Evolutionary conservation across 2,113 vertebrate species (phyloP).

Genomic region (Cyphomyrus discorhynchus): DNA sequence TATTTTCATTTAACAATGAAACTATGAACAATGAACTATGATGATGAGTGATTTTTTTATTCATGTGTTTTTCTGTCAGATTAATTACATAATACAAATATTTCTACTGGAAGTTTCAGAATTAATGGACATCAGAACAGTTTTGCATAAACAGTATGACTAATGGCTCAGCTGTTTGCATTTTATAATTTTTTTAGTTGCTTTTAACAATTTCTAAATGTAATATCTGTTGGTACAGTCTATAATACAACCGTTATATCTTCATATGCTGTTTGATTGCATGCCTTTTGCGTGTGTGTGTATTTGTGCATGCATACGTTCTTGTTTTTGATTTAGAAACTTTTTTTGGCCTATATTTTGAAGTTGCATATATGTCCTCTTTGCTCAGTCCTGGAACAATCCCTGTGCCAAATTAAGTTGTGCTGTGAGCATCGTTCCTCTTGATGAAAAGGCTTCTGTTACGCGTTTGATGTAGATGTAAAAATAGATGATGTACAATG

Average conservation of each 20-base stretch:
- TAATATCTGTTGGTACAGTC: not conserved
- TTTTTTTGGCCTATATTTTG: not conserved
- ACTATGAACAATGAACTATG: not conserved
- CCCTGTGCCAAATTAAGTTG: not conserved
- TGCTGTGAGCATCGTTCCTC: not conserved
- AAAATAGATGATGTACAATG: conserved; percentile 1
- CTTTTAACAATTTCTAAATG: not conserved
- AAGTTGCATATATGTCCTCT: not conserved
- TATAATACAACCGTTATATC: not conserved
- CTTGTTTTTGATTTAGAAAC: not conserved
- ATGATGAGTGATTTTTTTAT: not conserved
- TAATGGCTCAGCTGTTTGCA: not conserved
- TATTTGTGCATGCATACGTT: not conserved
- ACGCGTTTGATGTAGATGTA: not conserved
- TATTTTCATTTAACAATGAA: not conserved
- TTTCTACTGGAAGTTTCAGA: not conserved
- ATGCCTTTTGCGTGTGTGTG: not conserved
- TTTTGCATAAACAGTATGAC: not conserved
- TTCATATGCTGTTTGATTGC: not conserved
- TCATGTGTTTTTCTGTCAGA: not conserved
- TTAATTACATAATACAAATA: not conserved
- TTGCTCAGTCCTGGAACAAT: not conserved
- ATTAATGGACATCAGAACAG: not conserved
- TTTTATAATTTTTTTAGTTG: not conserved
- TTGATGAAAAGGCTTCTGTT: not conserved